Evolutionary conservation across 2,797 vertebrate genomes (phyloP), one percentile per base, ranked within the genome.

Genomic region (Xenops minutus): DNA sequence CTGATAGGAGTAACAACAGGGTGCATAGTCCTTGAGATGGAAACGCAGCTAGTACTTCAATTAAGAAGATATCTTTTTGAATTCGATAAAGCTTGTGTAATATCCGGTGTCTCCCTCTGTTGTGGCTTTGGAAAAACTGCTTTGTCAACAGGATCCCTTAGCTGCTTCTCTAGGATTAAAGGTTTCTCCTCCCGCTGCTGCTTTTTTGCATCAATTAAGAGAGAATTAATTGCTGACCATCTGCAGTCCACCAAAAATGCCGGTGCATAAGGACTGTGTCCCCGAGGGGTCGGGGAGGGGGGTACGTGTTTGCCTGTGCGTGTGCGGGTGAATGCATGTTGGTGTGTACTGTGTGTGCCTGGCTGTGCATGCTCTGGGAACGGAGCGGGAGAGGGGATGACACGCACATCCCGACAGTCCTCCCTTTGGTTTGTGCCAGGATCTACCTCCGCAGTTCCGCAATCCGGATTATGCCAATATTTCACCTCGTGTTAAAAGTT

Each of bases 91-190:
- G 82, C 92, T 89, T 96, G 88, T 96, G 85, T 95, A 96, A 89
- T 97, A 92, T 97, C 92, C 95, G 92, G 95, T 92, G 84, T 95
- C 80, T 96, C 96, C 95, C 80, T 96, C 93, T 94, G 76, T 95
- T 96, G 97, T 96, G 95, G 95, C 96, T 92, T 96, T 79, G 85
- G 56, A 66, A 90, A 92, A 97, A 96, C 96, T 98, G 98, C 97
- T 97, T 97, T 96, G 95, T 97, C 95, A 97, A 98, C 96, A 95
- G 73, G 92, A 97, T 97, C 90, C 94, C 89, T 92, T 88, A 92
- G 96, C 78, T 92, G 95, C 68, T 95, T 91, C 81, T 94, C 76
- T 85, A 88, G 89, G 89, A 94, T 94, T 97, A 94, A 91, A 97
- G 92, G 95, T 97, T 91, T 94, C 72, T 95, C 79, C 92, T 97